Evolutionary conservation across 2,113 vertebrate species (phyloP).

Genomic region (Labrus mixtus): DNA sequence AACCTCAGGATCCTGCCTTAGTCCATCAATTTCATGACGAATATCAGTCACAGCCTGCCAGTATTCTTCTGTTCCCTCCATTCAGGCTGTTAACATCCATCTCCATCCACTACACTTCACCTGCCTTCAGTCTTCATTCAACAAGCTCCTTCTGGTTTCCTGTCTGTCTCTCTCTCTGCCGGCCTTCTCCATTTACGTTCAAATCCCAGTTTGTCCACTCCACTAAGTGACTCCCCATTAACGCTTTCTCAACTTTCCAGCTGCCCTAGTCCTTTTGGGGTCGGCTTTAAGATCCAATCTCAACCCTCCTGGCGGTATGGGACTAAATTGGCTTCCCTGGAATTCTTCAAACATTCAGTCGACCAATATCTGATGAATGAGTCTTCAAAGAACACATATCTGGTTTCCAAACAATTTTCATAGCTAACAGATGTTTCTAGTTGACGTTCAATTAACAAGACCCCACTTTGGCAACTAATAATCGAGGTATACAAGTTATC

Average conservation of each 20-base stretch:
- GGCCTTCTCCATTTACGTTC: slow-evolving; percentile 15
- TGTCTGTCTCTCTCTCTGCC: not conserved
- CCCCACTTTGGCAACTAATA: no score
- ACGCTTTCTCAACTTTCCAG: slow-evolving; percentile 5
- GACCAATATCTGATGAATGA: not conserved
- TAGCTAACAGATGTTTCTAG: not conserved
- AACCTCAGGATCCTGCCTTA: not conserved
- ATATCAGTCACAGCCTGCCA: slow-evolving; percentile 1
- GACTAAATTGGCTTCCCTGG: not conserved
- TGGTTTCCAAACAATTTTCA: not conserved
- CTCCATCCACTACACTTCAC: slow-evolving; percentile 16
- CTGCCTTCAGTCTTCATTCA: slow-evolving; percentile 10
- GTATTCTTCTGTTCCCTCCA: slow-evolving; percentile 5
- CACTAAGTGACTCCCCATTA: slow-evolving; percentile 9
- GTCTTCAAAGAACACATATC: not conserved
- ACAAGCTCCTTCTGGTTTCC: slow-evolving; percentile 14
- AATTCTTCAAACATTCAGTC: not conserved
- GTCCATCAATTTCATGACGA: not conserved
- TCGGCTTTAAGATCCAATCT: no score
- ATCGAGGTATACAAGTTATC: no score
- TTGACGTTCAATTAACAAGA: not conserved
- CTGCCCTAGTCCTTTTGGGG: not conserved
- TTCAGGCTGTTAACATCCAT: not conserved
- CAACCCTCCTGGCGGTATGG: not conserved
- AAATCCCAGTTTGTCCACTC: not conserved